Evolutionary conservation across 2,888 invertebrate species (phyloP), one percentile per base, ranked within the genome.

Genomic region (Amphiduros pacificus): DNA sequence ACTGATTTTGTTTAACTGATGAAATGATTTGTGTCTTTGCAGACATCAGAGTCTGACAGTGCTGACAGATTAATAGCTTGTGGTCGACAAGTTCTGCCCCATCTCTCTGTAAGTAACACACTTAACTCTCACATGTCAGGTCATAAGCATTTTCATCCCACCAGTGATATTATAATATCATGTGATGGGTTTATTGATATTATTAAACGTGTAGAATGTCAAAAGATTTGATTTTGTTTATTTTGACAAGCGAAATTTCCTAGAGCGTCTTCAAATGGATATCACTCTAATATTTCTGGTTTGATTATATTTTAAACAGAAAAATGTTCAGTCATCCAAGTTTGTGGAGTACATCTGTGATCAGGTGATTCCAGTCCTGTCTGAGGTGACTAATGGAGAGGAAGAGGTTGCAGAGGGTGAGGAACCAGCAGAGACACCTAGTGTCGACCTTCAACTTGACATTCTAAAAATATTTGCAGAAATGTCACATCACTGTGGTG

Each of bases 391-490:
- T 28, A 48, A 28, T 22, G 86, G 86, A 31, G 53, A 62, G 11
- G 62, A 62, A 11, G 86, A 87, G 31, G 59, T 41, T 11, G 50
- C 31, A 9, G 55, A 31, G 22, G 62, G 55, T 2, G 60, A 51
- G 1, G 32, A 28, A 2, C n/a, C 49, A 5, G n/a, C n/a, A n/a
- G n/a, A n/a, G n/a, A n/a, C n/a, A n/a, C 74, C 73, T 22, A 72
- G 71, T 28, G 67, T 66, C 5, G 77, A 79, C 62, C 63, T 87
- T 44, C 89, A 92, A 76, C 83, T 94, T 64, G 91, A 93, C 73
- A 83, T 95, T 56, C 84, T 96, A 27, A 92, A 93, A 82, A 87
- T 92, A 66, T 88, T 95, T 77, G 93, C 95, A 28, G 94, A 95
- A 82, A 87, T 94, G 72, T 88, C 90, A 52, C 87, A 89, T 64